Base-by-base conservation (phyloP, 2,888 invertebrate genomes). In the Ophion costatus region DNA sequence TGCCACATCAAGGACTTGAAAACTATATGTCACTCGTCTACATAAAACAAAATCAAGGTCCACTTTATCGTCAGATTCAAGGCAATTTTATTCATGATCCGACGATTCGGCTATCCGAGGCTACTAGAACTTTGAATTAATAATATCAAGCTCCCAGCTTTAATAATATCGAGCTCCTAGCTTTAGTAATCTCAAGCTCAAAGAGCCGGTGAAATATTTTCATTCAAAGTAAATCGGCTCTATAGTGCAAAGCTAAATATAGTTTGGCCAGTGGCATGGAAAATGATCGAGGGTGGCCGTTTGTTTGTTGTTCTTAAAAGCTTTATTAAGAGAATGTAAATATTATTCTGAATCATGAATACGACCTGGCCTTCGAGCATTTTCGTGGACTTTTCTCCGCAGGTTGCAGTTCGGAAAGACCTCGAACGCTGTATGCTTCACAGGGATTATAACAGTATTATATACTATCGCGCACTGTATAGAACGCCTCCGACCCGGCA, bases 401-500 rank as follows among this genome's bases (percentile, higher is more conserved):
- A 51, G 51, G 22, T 24, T 69, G 38, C 51, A 24, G 45, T 67
- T 67, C 42, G n/a, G 20, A 22, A 67, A 69, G 51, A 20, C 59
- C 59, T 20, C 9, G 59, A 59, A 59, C 11, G 9, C 9, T 20
- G 22, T 17, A 22, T 17, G 59, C 10, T 59, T 20, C 11, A 20
- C 33, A n/a, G 11, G 14, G 33, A 71, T 71, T 33, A 71, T 71
- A 51, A 20, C n/a, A 71, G 51, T 17, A 57, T 33, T n/a, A 71
- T 7, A 42, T 42, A 29, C 24, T 11, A 2, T 70, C 4, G 11
- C 57, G 14, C 63, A 56, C 29, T 64, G 56, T 20, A 38, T 33
- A 75, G 14, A 42, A 64, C 56, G 57, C 42, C 22, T 64, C 22
- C 63, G 61, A 69, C 42, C 24, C 59, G 77, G 24, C n/a, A 69